Percentiles rank a stretch among this genome's conserved stretches.
phyloP scores from a whole-genome alignment of 2,113 vertebrate species.

The human region GRCh38 chr5:127666501-127667000 shows the following conservation, averaged over 20 bases:
- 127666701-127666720: neutral
- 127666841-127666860: neutral
- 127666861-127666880: neutral
- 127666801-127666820: neutral
- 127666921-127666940: neutral
- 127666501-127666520: slow-evolving; percentile 55
- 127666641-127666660: neutral
- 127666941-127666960: neutral
- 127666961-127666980: neutral
- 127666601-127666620: slow-evolving; percentile 36
- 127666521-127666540: slow-evolving; percentile 64
- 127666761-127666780: neutral
- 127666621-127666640: neutral
- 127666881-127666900: neutral
- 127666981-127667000: neutral
- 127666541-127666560: slow-evolving; percentile 68
- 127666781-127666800: neutral
- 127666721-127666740: neutral
- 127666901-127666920: neutral
- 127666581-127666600: slow-evolving; percentile 37
- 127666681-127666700: neutral
- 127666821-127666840: neutral
- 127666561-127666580: neutral
- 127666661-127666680: neutral
- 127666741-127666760: neutral